Evolutionary conservation across 2,888 invertebrate genomes (phyloP).

Genomic region (Apodemia hepburni): DNA sequence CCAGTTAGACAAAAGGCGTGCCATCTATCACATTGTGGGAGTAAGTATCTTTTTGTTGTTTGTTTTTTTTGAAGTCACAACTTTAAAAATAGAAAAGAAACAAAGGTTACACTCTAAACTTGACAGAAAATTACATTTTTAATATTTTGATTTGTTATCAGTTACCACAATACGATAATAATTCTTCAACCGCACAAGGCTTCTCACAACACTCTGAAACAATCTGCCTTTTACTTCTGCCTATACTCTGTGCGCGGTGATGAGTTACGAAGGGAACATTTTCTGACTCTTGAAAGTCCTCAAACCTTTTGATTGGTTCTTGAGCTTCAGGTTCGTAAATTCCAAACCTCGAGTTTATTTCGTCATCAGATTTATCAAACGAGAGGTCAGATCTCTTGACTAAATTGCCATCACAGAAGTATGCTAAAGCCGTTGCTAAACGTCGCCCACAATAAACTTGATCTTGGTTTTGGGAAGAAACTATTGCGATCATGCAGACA

Average conservation of each 20-base stretch:
- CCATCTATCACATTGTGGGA: too few species aligned
- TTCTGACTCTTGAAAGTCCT: not conserved
- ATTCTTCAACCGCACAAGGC: constrained; percentile 35
- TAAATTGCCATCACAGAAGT: constrained; percentile 6
- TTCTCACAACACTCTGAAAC: constrained; percentile 45
- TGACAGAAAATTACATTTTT: not conserved
- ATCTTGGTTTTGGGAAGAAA: not conserved
- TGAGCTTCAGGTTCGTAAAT: too few species aligned
- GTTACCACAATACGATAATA: constrained; percentile 25
- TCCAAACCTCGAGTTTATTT: not conserved
- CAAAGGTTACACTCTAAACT: too few species aligned
- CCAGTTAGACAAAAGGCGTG: too few species aligned
- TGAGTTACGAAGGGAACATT: constrained; percentile 35
- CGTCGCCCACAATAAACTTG: constrained; percentile 10
- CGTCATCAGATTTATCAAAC: not conserved
- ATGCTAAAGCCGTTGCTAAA: not conserved
- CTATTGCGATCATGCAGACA: not conserved
- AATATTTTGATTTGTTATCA: constrained; percentile 5
- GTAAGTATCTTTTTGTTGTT: too few species aligned
- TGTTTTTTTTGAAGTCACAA: too few species aligned
- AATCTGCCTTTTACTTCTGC: constrained; percentile 40
- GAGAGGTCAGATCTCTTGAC: not conserved
- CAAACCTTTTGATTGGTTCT: not conserved
- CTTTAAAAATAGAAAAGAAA: too few species aligned
- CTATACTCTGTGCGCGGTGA: constrained; percentile 34